Evolutionary conservation across 2,113 vertebrate species (phyloP).

Genomic region (Ranitomeya imitator): DNA sequence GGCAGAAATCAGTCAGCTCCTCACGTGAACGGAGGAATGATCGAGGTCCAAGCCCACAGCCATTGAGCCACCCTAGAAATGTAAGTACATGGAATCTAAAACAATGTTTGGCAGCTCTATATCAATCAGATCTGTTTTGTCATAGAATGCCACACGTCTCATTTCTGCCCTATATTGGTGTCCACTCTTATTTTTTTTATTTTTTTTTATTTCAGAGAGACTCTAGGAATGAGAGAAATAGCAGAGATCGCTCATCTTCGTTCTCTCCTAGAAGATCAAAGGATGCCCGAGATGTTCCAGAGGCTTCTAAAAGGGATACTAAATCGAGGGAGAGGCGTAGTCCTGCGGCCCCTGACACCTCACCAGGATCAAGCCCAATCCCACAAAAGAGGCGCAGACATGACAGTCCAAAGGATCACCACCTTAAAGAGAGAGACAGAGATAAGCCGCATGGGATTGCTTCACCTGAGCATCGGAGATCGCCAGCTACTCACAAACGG

Average conservation of each 20-base stretch:
- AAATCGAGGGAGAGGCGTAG: background rate
- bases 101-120: too few species aligned
- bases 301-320: background rate
- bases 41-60: conserved; percentile 36
- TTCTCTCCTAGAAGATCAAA: conserved; percentile 17
- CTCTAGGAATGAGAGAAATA: conserved; percentile 2
- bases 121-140: too few species aligned
- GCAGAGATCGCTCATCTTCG: background rate
- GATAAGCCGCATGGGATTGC: background rate
- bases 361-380: background rate
- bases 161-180: too few species aligned
- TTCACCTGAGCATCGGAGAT: background rate
- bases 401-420: background rate
- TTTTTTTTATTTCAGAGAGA: conserved; percentile 5
- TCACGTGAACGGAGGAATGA: conserved; percentile 14
- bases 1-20: conserved; percentile 39
- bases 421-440: background rate
- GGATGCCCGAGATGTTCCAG: background rate
- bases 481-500: background rate
- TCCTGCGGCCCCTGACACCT: background rate
- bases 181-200: background rate
- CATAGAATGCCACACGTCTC: too few species aligned
- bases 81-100: background rate
- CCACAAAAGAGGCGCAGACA: background rate
- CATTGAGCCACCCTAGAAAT: conserved; percentile 43